These are phyloP conservation scores for Crematogaster levior DNA, from an alignment of 2,888 invertebrate genomes.

Conservation along the genomic window DNA sequence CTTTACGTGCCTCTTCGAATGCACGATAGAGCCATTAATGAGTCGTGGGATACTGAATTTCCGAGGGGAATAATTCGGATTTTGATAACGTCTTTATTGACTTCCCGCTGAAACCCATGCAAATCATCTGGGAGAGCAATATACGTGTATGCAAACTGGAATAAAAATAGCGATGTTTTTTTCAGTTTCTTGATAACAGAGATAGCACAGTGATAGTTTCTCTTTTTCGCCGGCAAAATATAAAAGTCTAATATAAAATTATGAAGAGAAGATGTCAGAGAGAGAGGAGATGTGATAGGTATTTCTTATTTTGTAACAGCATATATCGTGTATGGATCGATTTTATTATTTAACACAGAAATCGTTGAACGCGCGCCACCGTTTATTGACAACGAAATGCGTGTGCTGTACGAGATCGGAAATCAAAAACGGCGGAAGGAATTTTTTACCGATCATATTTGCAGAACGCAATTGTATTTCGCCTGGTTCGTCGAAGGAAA, in stretches of 20 bases:
- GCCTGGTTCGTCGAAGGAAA: constrained; percentile 26
- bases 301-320: neutral
- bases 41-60: constrained; percentile 30
- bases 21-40: constrained; percentile 34
- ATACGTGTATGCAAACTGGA: neutral
- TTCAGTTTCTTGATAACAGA: neutral
- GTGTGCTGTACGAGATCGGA: constrained; percentile 39
- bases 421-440: constrained; percentile 41
- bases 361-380: constrained; percentile 7
- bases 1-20: constrained; percentile 26
- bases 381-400: constrained; percentile 41
- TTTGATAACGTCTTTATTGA: constrained; percentile 25
- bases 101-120: neutral
- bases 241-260: neutral
- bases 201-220: neutral
- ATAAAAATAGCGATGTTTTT: constrained; percentile 9
- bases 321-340: too few species aligned
- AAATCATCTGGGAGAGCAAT: neutral
- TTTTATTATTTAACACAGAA: constrained; percentile 33
- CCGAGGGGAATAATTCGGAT: constrained; percentile 26
- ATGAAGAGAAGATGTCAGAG: neutral
- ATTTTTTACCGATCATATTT: constrained; percentile 44
- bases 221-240: neutral
- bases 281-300: neutral
- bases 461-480: constrained; percentile 47